phyloP scores from a whole-genome alignment of 2,888 invertebrate genomes.

The Lasioglossum calceatum region DNA sequence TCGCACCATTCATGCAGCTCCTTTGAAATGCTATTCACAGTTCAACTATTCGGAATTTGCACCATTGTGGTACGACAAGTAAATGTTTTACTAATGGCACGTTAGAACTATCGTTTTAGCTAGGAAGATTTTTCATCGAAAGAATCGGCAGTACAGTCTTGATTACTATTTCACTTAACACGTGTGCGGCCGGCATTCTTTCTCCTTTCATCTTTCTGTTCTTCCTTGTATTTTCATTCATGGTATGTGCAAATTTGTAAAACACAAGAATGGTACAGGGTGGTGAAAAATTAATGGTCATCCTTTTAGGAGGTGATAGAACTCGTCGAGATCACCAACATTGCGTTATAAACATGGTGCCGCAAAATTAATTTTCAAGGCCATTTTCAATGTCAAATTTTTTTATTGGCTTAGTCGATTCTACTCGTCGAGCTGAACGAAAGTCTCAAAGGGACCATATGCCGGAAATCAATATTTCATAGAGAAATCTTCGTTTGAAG shows the following conservation, averaged over 20 bases:
- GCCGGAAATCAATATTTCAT: no score
- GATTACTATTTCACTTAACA: not conserved
- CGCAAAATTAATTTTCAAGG: no score
- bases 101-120: not conserved
- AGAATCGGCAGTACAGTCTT: not conserved
- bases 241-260: not conserved
- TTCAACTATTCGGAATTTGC: not conserved
- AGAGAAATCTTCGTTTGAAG: no score
- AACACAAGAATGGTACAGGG: not conserved
- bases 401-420: no score
- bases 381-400: no score
- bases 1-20: conserved; percentile 4
- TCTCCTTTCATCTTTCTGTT: not conserved
- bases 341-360: no score
- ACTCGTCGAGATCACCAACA: no score
- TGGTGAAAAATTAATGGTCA: no score
- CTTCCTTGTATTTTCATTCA: no score
- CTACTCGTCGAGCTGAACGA: no score
- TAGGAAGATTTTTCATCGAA: not conserved
- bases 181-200: not conserved
- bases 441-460: no score
- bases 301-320: no score
- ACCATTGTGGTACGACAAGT: not conserved
- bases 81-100: not conserved
- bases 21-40: not conserved